Evolutionary conservation across 2,888 invertebrate species (phyloP), one percentile per base, ranked within the genome.

Genomic region (Drosophila basisetae): DNA sequence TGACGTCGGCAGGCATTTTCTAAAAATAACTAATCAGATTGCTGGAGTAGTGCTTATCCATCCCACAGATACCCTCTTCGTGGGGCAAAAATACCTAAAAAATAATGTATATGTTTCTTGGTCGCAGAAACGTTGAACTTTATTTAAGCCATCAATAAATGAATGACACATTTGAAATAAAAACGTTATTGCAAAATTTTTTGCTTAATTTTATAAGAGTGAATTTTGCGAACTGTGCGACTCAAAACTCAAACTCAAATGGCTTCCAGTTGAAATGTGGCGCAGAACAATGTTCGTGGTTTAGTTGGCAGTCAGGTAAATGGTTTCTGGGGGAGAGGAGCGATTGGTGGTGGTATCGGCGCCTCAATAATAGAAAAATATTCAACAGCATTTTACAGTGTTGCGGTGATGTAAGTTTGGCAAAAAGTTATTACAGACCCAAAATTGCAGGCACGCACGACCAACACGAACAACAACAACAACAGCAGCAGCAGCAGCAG

Each of bases 361-460:
- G 77, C 50, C 64, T 60, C 68, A 84, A 84, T 84, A 85, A 85
- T 82, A 89, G 87, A 85, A 89, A 87, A 87, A 87, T 82, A 85
- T 84, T 84, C 89, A 80, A 80, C 89, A 73, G 75, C 71, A 79
- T 87, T 87, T 87, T 84, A 86, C 89, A 86, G 86, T 78, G 82
- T 69, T 85, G 84, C 80, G 87, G 89, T 84, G 73, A 80, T 86
- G 84, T 89, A 86, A 74, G 84, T 89, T 86, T 67, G 75, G 67
- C 66, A 65, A 61, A 82, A 81, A 81, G 76, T 82, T 81, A 79
- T 73, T 73, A 63, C 71, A 41, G 65, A 68, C 70, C 53, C 64
- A 67, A 80, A 79, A 83, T 25, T 73, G 68, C 68, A 58, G 76
- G 72, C 64, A 80, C 82, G 80, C 87, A 89, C 82, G 64, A 66